These are phyloP conservation scores for Gymnodraco acuticeps DNA, from an alignment of 2,797 vertebrate species.

Conservation along the genomic window DNA sequence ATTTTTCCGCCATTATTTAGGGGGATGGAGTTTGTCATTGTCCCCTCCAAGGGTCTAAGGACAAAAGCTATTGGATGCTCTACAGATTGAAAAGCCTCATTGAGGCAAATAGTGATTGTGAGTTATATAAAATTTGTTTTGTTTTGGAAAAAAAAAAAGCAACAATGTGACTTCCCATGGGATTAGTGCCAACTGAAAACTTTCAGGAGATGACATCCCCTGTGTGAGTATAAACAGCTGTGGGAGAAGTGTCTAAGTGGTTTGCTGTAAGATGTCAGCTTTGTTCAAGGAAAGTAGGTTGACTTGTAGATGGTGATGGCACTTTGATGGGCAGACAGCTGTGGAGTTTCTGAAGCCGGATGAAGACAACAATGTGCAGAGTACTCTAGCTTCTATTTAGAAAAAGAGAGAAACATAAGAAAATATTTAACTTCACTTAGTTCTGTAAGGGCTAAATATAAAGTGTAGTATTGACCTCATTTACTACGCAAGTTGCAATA, in stretches of 20 bases:
- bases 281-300: slow-evolving; percentile 64
- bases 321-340: slow-evolving; percentile 53
- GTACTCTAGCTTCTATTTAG: neutral
- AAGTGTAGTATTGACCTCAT: neutral
- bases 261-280: slow-evolving; percentile 65
- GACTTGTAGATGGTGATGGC: slow-evolving; percentile 44
- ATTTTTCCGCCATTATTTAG: too few relatives aligned
- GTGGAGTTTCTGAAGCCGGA: slow-evolving; percentile 31
- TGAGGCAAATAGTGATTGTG: too few relatives aligned
- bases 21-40: too few relatives aligned
- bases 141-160: too few relatives aligned
- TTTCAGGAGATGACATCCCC: slow-evolving; percentile 51
- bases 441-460: neutral
- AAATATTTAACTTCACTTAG: neutral
- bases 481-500: neutral
- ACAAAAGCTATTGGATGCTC: too few relatives aligned
- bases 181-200: slow-evolving; percentile 42
- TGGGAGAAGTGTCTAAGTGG: slow-evolving; percentile 56
- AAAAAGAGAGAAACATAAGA: neutral
- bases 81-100: too few relatives aligned
- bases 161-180: slow-evolving; percentile 27
- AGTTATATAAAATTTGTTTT: too few relatives aligned
- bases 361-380: slow-evolving; percentile 1
- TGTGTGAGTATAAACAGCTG: slow-evolving; percentile 63
- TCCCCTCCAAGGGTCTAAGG: too few relatives aligned